Evolutionary conservation across 2,888 invertebrate genomes (phyloP), one percentile per base, ranked within the genome.

Genomic region (Drosophila fulvimacula): DNA sequence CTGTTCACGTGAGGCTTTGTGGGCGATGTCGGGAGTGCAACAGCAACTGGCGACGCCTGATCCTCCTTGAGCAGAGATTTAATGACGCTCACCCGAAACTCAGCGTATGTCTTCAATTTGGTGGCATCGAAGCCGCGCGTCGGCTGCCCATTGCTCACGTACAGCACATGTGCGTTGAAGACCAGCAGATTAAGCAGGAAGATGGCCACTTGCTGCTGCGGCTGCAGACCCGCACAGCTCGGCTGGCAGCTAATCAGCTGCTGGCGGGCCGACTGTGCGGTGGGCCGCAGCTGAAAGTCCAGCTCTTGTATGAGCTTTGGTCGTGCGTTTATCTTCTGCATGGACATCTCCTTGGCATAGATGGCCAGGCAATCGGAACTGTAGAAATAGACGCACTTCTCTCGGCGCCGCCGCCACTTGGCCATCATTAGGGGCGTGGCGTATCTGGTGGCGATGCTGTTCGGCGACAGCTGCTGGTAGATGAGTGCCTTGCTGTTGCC

Each of bases 331-430:
- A 56, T 70, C 58, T 82, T 82, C 24, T 77, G 76, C 65, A 76
- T 68, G 11, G 79, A 74, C 69, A 86, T 69, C 55, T 89, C 88
- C 39, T 78, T 80, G 24, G 79, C 71, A 15, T 84, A 81, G 13
- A 89, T 88, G 5, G 88, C 89, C 64, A 89, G 49, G n/a, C 88
- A 89, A 42, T 89, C 88, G 10, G 88, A 84, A 58, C 88, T 89
- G 41, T 73, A 89, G 60, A 88, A 89, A 30, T 89, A 89, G 2
- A 75, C 59, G n/a, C 68, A 72, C 55, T 88, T 89, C 1, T 77
- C 60, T 1, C 79, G 73, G 0, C 80, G 73, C 0, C 80, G 74
- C n/a, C 82, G 74, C 81, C 84, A 82, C 51, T 89, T 89, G 51
- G 78, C 86, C 88, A 88, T 89, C 89, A 89, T 86, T 3, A 88